Percentiles rank a stretch among this genome's conserved stretches.
phyloP scores from a whole-genome alignment of 2,797 vertebrate genomes.

The Poecilia gillii region DNA sequence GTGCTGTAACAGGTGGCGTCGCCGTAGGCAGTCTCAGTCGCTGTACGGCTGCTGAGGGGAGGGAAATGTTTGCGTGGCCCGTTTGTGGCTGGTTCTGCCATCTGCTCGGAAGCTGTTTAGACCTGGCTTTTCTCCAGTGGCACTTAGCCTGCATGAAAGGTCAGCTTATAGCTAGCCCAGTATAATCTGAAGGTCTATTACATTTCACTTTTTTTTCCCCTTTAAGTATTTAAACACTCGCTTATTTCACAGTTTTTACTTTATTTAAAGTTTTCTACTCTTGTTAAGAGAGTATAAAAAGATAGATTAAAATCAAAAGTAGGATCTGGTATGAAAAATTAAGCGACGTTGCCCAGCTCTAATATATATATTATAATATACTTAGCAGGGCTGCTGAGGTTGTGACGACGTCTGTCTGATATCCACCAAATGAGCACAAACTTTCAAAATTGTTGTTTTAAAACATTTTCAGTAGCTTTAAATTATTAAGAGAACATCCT shows the following conservation, averaged over 20 bases:
- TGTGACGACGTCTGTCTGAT: background rate
- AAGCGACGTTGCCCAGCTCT: too few relatives aligned
- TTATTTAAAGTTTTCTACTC: background rate
- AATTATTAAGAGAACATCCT: background rate
- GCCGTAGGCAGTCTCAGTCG: constrained; percentile 67
- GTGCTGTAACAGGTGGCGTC: constrained; percentile 75
- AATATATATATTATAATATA: background rate
- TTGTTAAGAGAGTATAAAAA: too few relatives aligned
- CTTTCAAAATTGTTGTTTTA: background rate
- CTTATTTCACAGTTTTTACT: background rate
- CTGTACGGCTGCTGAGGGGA: constrained; percentile 59
- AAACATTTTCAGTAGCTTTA: background rate
- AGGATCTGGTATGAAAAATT: too few relatives aligned
- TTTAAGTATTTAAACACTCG: background rate
- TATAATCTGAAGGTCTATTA: background rate
- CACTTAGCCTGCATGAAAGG: constrained; percentile 68
- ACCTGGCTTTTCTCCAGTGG: constrained; percentile 60
- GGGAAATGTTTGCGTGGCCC: constrained; percentile 58
- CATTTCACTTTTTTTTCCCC: background rate
- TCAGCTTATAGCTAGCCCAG: constrained; percentile 37
- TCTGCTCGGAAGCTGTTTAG: constrained; percentile 64
- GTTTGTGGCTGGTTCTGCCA: constrained; percentile 64
- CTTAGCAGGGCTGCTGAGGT: background rate
- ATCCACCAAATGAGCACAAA: background rate
- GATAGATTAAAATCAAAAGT: too few relatives aligned